Base-by-base conservation (phyloP, 1,140 invertebrate genomes). In the Eumeta japonica region DNA sequence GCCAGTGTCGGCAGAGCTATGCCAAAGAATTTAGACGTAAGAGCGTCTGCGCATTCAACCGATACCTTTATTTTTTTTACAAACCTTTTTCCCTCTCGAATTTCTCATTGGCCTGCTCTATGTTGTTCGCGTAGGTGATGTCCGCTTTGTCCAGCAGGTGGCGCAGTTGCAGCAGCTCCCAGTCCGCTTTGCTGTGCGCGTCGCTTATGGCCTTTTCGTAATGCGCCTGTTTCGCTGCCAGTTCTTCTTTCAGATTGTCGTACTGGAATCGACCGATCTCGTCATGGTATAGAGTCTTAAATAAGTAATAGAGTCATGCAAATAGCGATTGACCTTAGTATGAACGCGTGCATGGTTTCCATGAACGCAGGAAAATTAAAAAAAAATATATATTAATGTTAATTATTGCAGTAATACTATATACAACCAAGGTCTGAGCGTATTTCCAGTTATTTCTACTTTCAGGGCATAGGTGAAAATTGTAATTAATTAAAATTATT, bases 111-210 rank as follows among this genome's bases (percentile, higher is more conserved):
- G 71, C 46, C 16, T 52, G 41, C 16, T 76, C 74, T 2, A 75
- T 42, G 12, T 65, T 73, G 35, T 75, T 74, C 1, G 70, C 68
- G 35, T 76, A 66, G 3, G 46, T 58, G 37, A 74, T 67, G 19
- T 76, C 72, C 2, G 68, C 67, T 32, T 71, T 73, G 54, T 76
- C 74, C 27, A 76, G 36, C 4, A 72, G 38, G 36, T 75, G 63
- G 3, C 74, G 43, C 24, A 76, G 49, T 39, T 76, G 72, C 48
- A 75, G 43, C 13, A 75, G 48, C 48, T 76, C 70, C 74, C 74
- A 76, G 43, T 76, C 74, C 0, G 74, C 72, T 27, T 68, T 65
- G 41, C 65, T 71, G 48, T 64, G 56, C 0, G 70, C 68, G 16
- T 66, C 63, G 0, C 58, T 52, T 10, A 76, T 50, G 0, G 58